These are phyloP conservation scores for Passer montanus DNA, from an alignment of 2,113 vertebrate genomes.

Conservation along the genomic window DNA sequence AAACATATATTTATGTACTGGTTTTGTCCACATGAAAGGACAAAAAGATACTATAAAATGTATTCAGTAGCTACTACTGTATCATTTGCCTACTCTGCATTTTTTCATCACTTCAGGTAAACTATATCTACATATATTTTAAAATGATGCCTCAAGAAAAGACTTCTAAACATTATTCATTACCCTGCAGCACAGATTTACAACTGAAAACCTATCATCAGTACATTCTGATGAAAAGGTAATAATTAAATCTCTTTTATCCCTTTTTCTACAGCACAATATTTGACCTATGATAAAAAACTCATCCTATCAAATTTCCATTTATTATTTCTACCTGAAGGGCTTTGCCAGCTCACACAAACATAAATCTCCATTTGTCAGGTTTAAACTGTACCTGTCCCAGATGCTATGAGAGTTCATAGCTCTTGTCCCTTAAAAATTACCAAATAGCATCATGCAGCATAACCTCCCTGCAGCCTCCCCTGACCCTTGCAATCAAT, in stretches of 20 bases:
- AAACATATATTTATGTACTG: neutral
- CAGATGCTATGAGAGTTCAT: slow-evolving; percentile 46
- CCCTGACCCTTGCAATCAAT: slow-evolving; percentile 72
- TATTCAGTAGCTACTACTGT: slow-evolving; percentile 55
- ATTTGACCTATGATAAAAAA: slow-evolving; percentile 75
- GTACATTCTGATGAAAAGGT: slow-evolving; percentile 72
- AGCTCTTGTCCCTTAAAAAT: slow-evolving; percentile 70
- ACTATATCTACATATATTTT: slow-evolving; percentile 47
- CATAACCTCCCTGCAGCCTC: slow-evolving; percentile 49
- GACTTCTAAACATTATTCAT: slow-evolving; percentile 51
- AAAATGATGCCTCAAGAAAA: slow-evolving; percentile 53
- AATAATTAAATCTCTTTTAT: slow-evolving; percentile 76
- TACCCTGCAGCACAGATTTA: slow-evolving; percentile 57
- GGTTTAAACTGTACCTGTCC: slow-evolving; percentile 71
- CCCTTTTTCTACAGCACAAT: slow-evolving; percentile 56
- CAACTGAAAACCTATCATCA: slow-evolving; percentile 72
- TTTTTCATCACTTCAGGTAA: slow-evolving; percentile 66
- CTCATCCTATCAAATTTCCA: slow-evolving; percentile 74
- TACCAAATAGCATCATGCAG: slow-evolving; percentile 60
- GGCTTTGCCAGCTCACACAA: slow-evolving; percentile 68
- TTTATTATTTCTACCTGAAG: slow-evolving; percentile 79
- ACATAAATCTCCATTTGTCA: slow-evolving; percentile 78
- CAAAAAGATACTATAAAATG: slow-evolving; percentile 24
- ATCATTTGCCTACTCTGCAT: neutral
- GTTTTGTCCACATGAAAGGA: slow-evolving; percentile 40